A percentile compares a stretch with the other conserved stretches of the same genome.
Evolutionary conservation across 2,113 vertebrate genomes (phyloP).

Genomic region (Aptenodytes forsteri): DNA sequence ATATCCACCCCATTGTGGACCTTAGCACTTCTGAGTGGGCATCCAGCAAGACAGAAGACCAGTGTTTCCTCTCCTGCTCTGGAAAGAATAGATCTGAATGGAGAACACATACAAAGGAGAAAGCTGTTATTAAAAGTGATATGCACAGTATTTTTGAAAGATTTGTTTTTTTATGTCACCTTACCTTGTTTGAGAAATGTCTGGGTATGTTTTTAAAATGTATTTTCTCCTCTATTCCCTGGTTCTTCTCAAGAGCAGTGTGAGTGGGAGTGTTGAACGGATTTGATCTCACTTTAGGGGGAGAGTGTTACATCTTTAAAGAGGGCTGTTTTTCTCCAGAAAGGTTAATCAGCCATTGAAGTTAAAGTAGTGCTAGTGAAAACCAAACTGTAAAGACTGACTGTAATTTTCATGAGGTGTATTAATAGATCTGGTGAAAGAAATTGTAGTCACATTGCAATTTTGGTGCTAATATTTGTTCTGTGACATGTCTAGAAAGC

Average conservation of each 20-base stretch:
- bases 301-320: constrained; percentile 23
- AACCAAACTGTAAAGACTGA: not conserved
- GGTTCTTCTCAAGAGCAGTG: not conserved
- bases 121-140: not conserved
- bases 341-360: constrained; percentile 34
- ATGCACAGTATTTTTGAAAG: not conserved
- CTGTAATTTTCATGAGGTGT: not conserved
- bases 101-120: not conserved
- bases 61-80: not conserved
- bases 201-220: not conserved
- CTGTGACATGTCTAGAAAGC: not conserved
- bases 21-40: not conserved
- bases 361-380: not conserved
- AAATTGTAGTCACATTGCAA: not conserved
- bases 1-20: rapidly evolving
- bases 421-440: not conserved
- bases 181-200: not conserved
- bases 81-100: not conserved
- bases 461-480: constrained; percentile 9
- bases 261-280: constrained; percentile 31
- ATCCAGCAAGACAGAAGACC: not conserved
- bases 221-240: not conserved
- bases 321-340: not conserved
- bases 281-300: constrained; percentile 41
- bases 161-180: constrained; percentile 6